Evolutionary conservation across 2,888 invertebrate genomes (phyloP).

Genomic region (Campoplex nolae): DNA sequence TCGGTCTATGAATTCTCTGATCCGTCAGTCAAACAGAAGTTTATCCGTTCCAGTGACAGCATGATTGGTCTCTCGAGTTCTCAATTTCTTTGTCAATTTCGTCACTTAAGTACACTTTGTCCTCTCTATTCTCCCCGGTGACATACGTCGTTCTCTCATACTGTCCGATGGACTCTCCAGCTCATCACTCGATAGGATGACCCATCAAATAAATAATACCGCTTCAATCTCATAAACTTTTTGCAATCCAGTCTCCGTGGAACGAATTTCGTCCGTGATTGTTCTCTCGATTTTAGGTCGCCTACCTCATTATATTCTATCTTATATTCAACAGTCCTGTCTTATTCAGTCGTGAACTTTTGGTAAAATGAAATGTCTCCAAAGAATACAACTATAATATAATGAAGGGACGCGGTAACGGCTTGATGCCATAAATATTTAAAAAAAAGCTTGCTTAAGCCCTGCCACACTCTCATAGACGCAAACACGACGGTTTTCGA

Average conservation of each 20-base stretch:
- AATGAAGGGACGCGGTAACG: too few relatives aligned
- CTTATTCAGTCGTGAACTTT: neutral
- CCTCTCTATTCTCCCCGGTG: conserved; percentile 43
- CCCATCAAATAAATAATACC: conserved; percentile 23
- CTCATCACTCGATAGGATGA: conserved; percentile 55
- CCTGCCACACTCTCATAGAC: too few relatives aligned
- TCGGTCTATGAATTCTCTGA: conserved; percentile 52
- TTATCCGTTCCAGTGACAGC: conserved; percentile 55
- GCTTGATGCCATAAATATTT: too few relatives aligned
- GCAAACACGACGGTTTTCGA: too few relatives aligned
- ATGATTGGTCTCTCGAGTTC: conserved; percentile 55
- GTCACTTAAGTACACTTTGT: conserved; percentile 64
- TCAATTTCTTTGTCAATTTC: conserved; percentile 67
- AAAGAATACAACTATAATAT: neutral
- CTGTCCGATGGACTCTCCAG: conserved; percentile 39
- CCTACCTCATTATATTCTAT: neutral
- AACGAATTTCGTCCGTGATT: neutral
- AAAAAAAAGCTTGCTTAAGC: too few relatives aligned
- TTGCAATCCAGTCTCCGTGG: neutral
- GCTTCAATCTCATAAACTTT: conserved; percentile 16
- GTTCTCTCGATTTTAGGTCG: too few relatives aligned
- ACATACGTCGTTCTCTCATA: conserved; percentile 42
- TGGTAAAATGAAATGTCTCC: neutral
- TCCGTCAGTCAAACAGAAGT: conserved; percentile 43
- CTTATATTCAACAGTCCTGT: too few relatives aligned